Percentiles rank a stretch among this genome's conserved stretches.
These are phyloP conservation scores for Malachius bipustulatus DNA, from an alignment of 2,888 invertebrate species.

Conservation along the genomic window DNA sequence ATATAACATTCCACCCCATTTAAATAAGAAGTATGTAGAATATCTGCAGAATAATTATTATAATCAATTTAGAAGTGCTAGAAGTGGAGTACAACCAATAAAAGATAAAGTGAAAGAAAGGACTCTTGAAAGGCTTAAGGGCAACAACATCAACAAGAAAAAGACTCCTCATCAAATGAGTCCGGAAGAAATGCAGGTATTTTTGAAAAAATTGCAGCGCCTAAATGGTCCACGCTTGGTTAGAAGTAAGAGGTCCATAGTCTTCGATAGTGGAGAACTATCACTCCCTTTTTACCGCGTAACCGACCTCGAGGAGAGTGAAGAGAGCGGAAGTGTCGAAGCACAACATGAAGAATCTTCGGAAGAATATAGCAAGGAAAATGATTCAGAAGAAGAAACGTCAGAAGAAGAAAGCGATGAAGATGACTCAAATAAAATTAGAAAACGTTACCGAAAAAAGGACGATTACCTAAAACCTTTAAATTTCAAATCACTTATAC, in stretches of 20 bases:
- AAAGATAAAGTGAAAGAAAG: no score
- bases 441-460: not conserved
- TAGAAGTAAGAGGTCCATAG: conserved; percentile 18
- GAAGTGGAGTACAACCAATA: no score
- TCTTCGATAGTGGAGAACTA: conserved; percentile 20
- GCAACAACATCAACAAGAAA: conserved; percentile 2
- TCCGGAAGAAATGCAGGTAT: conserved; percentile 6
- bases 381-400: conserved; percentile 1
- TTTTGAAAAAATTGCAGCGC: conserved; percentile 22
- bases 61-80: no score
- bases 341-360: not conserved
- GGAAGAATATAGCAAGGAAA: conserved; percentile 10
- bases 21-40: no score
- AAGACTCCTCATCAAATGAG: not conserved
- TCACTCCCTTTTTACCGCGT: conserved; percentile 21
- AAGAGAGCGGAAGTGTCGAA: conserved; percentile 5
- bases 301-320: conserved; percentile 9
- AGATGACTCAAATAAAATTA: not conserved
- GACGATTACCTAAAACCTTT: not conserved
- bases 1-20: no score
- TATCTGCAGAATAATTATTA: no score
- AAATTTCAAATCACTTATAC: conserved; percentile 3
- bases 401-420: conserved; percentile 7
- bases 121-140: not conserved
- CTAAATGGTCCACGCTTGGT: conserved; percentile 17